Conservation (phyloP, 2,113 vertebrate genomes). For the Rhinoderma darwinii region DNA sequence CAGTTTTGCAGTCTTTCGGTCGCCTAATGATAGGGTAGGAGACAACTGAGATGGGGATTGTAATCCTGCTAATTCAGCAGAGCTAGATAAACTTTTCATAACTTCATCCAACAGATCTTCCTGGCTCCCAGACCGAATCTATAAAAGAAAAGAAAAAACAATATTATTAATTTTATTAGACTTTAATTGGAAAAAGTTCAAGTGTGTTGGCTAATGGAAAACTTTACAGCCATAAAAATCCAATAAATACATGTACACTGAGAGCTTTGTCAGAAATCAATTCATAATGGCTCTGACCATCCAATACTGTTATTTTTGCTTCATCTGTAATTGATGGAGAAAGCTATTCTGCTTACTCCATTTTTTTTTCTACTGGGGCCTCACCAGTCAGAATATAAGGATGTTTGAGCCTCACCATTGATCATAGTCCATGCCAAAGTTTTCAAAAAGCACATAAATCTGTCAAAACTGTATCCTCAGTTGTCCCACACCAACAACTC, state of each 20-base stretch:
- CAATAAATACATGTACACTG: not conserved
- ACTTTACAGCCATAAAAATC: not conserved
- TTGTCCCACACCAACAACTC: no score
- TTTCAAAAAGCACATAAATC: no score
- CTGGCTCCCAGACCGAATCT: slow-evolving; percentile 84
- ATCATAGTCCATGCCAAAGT: no score
- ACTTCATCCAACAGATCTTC: slow-evolving; percentile 91
- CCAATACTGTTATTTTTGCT: not conserved
- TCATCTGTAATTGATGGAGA: no score
- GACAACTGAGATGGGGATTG: slow-evolving; percentile 71
- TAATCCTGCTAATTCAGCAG: slow-evolving; percentile 78
- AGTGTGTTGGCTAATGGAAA: not conserved
- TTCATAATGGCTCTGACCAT: not conserved
- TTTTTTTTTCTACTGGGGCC: no score
- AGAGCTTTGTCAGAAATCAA: not conserved
- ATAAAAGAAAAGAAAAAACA: slow-evolving; percentile 38
- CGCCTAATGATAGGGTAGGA: slow-evolving; percentile 78
- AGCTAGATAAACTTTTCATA: slow-evolving; percentile 82
- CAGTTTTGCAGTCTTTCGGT: slow-evolving; percentile 72
- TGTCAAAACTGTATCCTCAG: no score
- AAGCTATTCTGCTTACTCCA: no score
- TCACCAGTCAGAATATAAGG: no score
- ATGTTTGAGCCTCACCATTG: no score
- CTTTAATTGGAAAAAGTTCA: not conserved
- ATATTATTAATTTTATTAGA: slow-evolving; percentile 9